These are phyloP conservation scores for Falco berigora DNA, from an alignment of 2,797 vertebrate species.

Conservation along the genomic window DNA sequence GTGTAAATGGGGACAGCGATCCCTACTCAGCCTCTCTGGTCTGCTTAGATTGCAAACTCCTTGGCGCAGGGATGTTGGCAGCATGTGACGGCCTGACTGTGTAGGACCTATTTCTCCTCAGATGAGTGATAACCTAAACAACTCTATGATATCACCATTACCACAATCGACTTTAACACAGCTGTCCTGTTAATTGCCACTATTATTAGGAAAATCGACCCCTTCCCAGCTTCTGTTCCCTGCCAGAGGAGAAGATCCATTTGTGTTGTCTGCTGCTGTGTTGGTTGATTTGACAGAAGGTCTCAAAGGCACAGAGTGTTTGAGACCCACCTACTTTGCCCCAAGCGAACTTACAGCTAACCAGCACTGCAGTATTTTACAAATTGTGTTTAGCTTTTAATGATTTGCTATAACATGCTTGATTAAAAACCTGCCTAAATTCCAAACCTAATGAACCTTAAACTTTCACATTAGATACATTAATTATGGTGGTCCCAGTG, in stretches of 20 bases:
- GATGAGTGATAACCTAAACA: neutral
- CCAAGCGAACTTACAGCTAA: neutral
- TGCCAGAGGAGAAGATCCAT: neutral
- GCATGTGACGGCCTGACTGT: neutral
- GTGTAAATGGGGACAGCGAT: neutral
- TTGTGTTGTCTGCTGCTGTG: neutral
- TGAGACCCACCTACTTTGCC: neutral
- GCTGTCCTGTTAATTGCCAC: neutral
- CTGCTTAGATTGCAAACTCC: neutral
- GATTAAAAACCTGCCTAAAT: conserved; percentile 65
- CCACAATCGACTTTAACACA: neutral
- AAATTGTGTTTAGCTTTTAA: conserved; percentile 46
- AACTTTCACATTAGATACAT: conserved; percentile 63
- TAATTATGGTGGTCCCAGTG: conserved; percentile 53
- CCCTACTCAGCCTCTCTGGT: neutral
- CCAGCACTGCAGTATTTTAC: neutral
- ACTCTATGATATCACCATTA: neutral
- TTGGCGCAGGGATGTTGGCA: neutral
- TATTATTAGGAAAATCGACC: neutral
- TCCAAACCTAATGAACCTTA: conserved; percentile 66
- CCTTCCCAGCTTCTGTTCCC: neutral
- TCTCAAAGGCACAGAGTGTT: neutral
- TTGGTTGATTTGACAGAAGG: neutral
- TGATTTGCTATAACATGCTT: conserved; percentile 56
- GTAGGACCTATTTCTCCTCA: neutral